phyloP scores from a whole-genome alignment of 1,140 invertebrate species.

The Atopsyche davidsoni region DNA sequence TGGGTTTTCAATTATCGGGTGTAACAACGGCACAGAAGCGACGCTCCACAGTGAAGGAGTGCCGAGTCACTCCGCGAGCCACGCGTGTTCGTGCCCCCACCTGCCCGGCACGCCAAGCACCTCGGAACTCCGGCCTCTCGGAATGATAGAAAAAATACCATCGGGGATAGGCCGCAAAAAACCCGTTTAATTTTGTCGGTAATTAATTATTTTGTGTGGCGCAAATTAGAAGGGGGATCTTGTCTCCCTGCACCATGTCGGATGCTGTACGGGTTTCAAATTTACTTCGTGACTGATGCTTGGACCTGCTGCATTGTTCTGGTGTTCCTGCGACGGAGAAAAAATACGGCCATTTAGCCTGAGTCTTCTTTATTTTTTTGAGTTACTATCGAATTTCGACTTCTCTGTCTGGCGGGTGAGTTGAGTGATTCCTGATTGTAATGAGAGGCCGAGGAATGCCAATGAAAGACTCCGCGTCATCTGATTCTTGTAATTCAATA shows the following conservation, averaged over 20 bases:
- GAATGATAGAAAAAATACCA: slow-evolving; percentile 12
- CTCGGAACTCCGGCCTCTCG: slow-evolving; percentile 8
- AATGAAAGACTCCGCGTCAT: too few relatives aligned
- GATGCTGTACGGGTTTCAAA: slow-evolving; percentile 12
- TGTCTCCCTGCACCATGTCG: slow-evolving; percentile 9
- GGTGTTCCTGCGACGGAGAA: not conserved
- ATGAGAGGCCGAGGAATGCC: too few relatives aligned
- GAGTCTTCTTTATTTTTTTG: too few relatives aligned
- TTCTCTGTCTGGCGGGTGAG: too few relatives aligned
- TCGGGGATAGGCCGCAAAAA: not conserved
- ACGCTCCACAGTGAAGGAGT: too few relatives aligned
- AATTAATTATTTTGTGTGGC: slow-evolving; percentile 29
- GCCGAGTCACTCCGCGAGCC: slow-evolving; percentile 7
- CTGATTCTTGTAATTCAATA: too few relatives aligned
- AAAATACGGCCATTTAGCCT: too few relatives aligned
- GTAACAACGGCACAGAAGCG: slow-evolving; percentile 9
- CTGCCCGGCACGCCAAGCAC: slow-evolving; percentile 10
- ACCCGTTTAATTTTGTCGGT: slow-evolving; percentile 22
- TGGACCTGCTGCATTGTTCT: slow-evolving; percentile 15
- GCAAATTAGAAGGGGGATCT: slow-evolving; percentile 21
- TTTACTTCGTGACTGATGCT: slow-evolving; percentile 22
- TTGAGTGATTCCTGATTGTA: too few relatives aligned
- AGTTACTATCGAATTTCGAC: too few relatives aligned
- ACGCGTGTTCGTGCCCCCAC: slow-evolving; percentile 7
- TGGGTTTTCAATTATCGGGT: slow-evolving; percentile 29